These are phyloP conservation scores for Abrostola tripartita DNA, from an alignment of 2,888 invertebrate species.

Conservation along the genomic window DNA sequence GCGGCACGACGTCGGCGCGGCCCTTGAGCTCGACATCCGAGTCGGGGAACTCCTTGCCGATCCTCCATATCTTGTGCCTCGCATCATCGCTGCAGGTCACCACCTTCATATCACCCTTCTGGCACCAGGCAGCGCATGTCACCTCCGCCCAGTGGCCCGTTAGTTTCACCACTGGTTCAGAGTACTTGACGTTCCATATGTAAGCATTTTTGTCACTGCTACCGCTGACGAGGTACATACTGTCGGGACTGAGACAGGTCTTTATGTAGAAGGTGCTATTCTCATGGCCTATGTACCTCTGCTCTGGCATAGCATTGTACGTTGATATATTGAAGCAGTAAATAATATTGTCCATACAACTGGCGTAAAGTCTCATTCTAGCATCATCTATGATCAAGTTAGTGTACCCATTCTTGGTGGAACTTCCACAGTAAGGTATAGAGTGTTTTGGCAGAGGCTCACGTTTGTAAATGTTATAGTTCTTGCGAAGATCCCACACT, in stretches of 20 bases:
- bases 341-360: slow-evolving; percentile 95
- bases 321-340: slow-evolving; percentile 94
- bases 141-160: slow-evolving; percentile 95
- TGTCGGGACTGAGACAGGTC: slow-evolving; percentile 93
- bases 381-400: slow-evolving; percentile 92
- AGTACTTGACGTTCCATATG: slow-evolving; percentile 92
- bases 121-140: slow-evolving; percentile 95
- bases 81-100: slow-evolving; percentile 96
- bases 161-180: slow-evolving; percentile 91
- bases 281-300: slow-evolving; percentile 91
- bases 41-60: slow-evolving; percentile 86
- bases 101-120: slow-evolving; percentile 87
- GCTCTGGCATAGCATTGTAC: slow-evolving; percentile 90
- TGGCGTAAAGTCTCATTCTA: slow-evolving; percentile 92
- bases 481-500: slow-evolving; percentile 95
- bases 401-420: slow-evolving; percentile 92
- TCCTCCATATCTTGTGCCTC: slow-evolving; percentile 92
- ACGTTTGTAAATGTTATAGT: slow-evolving; percentile 91
- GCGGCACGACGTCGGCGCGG: slow-evolving; percentile 63
- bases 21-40: slow-evolving; percentile 77
- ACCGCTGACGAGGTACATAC: slow-evolving; percentile 94
- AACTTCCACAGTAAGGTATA: slow-evolving; percentile 92
- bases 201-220: slow-evolving; percentile 96
- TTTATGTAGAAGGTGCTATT: slow-evolving; percentile 96
- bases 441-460: slow-evolving; percentile 92